Evolutionary conservation across 2,797 vertebrate genomes (phyloP), one percentile per base, ranked within the genome.

Genomic region (Yasuhikotakia modesta): DNA sequence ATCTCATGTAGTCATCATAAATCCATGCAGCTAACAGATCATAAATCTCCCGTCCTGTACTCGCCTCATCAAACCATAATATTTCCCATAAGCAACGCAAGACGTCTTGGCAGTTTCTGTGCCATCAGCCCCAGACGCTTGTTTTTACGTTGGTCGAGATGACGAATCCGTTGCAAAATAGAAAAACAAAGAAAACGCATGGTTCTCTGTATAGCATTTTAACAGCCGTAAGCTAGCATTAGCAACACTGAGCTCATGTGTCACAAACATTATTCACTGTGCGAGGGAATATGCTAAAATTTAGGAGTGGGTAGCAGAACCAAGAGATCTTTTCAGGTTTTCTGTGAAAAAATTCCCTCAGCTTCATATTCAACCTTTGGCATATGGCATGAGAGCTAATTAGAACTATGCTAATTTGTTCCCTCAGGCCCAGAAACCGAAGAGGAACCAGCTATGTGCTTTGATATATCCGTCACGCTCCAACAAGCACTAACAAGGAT

Each of bases 391-490:
- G 52, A 70, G 66, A 74, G 71, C 70, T 82, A 79, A 82, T 82
- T 82, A 82, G 80, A 81, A 74, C 48, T 82, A 82, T 82, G 80
- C 70, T 82, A 82, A 82, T 82, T 71, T 60, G 65, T 53, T 78
- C 80, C 76, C 65, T 77, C 76, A 74, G 71, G 80, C 70, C 70
- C 48, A 45, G 65, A 67, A 63, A 82, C 61, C 53, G 45, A 81
- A 81, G 74, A 77, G 70, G 64, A 81, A 73, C 68, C 74, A 67
- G 73, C 73, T 72, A 66, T 81, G 53, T 68, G 55, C 76, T 82
- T 81, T 79, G 66, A 77, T 82, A 79, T 65, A 79, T 75, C 70
- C 66, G 58, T 73, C 68, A 78, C 66, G 76, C 76, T 75, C 79
- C 60, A 64, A 68, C 50, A 78, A 48, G 58, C 58, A 22, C 71